Conservation (phyloP, 2,888 invertebrate genomes). For the Caenorhabditis macrosperma region DNA sequence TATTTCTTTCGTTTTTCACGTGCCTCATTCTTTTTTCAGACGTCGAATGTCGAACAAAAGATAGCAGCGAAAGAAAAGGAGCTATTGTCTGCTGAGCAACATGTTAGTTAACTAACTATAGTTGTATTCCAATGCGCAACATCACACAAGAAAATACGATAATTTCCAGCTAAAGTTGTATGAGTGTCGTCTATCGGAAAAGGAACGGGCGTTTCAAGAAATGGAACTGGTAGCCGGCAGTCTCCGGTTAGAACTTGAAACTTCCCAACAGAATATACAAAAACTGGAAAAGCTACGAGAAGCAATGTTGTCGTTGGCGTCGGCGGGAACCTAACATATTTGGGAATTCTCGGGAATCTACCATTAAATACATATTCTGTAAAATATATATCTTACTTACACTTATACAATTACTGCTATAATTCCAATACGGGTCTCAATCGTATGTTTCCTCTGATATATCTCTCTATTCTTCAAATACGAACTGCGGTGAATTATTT, state of each 20-base stretch:
- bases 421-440: background rate
- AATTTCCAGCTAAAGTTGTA: constrained; percentile 38
- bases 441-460: too few relatives aligned
- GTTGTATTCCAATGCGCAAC: too few relatives aligned
- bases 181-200: constrained; percentile 23
- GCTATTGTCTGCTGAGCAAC: constrained; percentile 18
- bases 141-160: background rate
- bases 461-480: too few relatives aligned
- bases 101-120: constrained; percentile 27
- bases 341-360: background rate
- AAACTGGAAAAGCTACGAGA: constrained; percentile 42
- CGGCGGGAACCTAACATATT: background rate
- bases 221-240: background rate
- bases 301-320: constrained; percentile 48
- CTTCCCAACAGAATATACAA: constrained; percentile 15
- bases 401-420: background rate
- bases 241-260: constrained; percentile 19
- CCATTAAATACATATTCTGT: background rate
- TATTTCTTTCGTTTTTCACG: background rate
- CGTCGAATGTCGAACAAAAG: constrained; percentile 38
- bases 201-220: constrained; percentile 9
- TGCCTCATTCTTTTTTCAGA: constrained; percentile 19
- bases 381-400: background rate
- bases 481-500: background rate
- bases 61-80: constrained; percentile 36